These are phyloP conservation scores for Mustela lutreola DNA, from an alignment of 2,113 vertebrate genomes.

Conservation along the genomic window DNA sequence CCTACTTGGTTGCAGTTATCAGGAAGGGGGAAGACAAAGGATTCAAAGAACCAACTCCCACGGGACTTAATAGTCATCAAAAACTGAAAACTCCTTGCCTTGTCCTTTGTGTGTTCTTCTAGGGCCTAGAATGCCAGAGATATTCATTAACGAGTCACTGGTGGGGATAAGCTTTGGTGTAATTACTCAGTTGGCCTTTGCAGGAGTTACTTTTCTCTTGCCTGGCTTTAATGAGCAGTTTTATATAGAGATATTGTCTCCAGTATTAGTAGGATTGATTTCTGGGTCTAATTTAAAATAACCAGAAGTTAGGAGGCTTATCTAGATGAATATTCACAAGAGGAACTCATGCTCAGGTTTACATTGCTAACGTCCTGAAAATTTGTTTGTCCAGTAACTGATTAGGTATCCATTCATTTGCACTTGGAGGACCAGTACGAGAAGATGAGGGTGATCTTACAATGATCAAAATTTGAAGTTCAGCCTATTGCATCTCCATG, in stretches of 20 bases:
- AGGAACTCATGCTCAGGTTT: slow-evolving; percentile 55
- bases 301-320: background rate
- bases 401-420: background rate
- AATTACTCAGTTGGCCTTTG: slow-evolving; percentile 69
- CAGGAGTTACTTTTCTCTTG: slow-evolving; percentile 27
- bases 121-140: background rate
- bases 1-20: background rate
- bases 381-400: background rate
- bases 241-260: slow-evolving; percentile 51
- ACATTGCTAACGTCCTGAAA: slow-evolving; percentile 36
- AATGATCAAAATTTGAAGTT: slow-evolving; percentile 50
- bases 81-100: background rate
- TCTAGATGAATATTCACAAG: slow-evolving; percentile 59
- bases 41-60: background rate
- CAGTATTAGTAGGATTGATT: slow-evolving; percentile 42
- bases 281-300: slow-evolving; percentile 67
- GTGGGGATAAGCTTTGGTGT: slow-evolving; percentile 30
- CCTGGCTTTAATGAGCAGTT: slow-evolving; percentile 62
- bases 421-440: background rate
- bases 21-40: background rate
- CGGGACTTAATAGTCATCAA: background rate
- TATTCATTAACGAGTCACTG: slow-evolving; percentile 25
- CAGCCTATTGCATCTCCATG: background rate
- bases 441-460: background rate
- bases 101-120: slow-evolving; percentile 35